phyloP scores from a whole-genome alignment of 1,140 invertebrate genomes.

The Solen grandis region DNA sequence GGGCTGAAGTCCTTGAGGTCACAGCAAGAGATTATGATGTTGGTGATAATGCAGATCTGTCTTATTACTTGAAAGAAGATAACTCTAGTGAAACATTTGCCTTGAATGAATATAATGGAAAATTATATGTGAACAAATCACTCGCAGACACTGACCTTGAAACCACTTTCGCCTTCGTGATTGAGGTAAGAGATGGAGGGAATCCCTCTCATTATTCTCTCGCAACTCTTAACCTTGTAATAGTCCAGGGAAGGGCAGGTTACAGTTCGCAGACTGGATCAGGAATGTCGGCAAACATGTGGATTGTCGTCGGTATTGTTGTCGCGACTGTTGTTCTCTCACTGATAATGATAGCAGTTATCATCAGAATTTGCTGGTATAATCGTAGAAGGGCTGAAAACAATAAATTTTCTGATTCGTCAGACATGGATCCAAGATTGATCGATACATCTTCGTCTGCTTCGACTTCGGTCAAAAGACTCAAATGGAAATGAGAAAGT shows the following conservation, averaged over 20 bases:
- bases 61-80: slow-evolving; percentile 19
- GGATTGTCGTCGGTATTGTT: slow-evolving; percentile 46
- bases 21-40: slow-evolving; percentile 29
- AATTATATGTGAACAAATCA: slow-evolving; percentile 36
- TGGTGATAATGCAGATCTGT: slow-evolving; percentile 37
- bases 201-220: slow-evolving; percentile 15
- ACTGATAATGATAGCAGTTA: slow-evolving; percentile 32
- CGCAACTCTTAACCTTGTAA: not conserved
- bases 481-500: slow-evolving; percentile 24
- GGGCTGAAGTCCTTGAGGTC: slow-evolving; percentile 18
- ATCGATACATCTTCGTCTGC: slow-evolving; percentile 30
- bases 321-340: slow-evolving; percentile 33
- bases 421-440: slow-evolving; percentile 11
- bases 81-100: slow-evolving; percentile 23
- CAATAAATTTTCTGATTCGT: not conserved
- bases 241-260: not conserved
- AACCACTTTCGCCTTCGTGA: slow-evolving; percentile 8
- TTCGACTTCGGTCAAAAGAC: slow-evolving; percentile 22
- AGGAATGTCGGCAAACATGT: slow-evolving; percentile 2
- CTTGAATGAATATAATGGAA: slow-evolving; percentile 18
- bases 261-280: not conserved
- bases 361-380: slow-evolving; percentile 47
- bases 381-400: slow-evolving; percentile 1
- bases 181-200: slow-evolving; percentile 40
- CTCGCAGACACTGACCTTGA: slow-evolving; percentile 33